Conservation (phyloP, 2,113 vertebrate species). For the Hippocampus barbouri region DNA sequence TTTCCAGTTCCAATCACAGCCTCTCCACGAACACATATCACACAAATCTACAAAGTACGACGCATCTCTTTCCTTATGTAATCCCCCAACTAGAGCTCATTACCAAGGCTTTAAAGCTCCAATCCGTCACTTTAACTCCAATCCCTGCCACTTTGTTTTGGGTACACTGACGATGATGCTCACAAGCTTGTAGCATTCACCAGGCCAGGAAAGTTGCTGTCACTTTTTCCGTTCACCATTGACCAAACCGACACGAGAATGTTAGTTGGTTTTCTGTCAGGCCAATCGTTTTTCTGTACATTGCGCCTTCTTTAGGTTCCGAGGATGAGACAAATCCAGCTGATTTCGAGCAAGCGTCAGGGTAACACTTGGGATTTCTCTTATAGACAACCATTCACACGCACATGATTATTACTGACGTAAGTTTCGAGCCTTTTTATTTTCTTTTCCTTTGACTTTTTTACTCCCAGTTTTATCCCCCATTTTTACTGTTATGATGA, state of each 20-base stretch:
- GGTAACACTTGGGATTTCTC: too few relatives aligned
- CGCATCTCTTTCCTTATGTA: conserved; percentile 47
- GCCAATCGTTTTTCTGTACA: background rate
- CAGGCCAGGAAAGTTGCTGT: conserved; percentile 35
- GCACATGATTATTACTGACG: too few relatives aligned
- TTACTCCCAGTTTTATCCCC: too few relatives aligned
- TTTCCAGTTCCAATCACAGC: conserved; percentile 1
- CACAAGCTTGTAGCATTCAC: background rate
- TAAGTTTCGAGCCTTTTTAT: too few relatives aligned
- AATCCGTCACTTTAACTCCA: conserved; percentile 43
- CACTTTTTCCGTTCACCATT: background rate
- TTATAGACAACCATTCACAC: too few relatives aligned
- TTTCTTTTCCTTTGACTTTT: too few relatives aligned
- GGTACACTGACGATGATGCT: conserved; percentile 31
- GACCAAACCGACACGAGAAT: background rate
- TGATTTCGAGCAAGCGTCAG: background rate
- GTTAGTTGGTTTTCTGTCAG: background rate
- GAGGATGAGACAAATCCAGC: background rate
- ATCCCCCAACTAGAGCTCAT: conserved; percentile 45
- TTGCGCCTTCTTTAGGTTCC: too few relatives aligned
- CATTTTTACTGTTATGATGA: too few relatives aligned
- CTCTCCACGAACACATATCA: conserved; percentile 15
- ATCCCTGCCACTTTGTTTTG: conserved; percentile 48
- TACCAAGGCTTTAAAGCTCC: conserved; percentile 39
- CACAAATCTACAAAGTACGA: conserved; percentile 12